Conservation (phyloP, 2,113 vertebrate species). For the Podilymbus podiceps region DNA sequence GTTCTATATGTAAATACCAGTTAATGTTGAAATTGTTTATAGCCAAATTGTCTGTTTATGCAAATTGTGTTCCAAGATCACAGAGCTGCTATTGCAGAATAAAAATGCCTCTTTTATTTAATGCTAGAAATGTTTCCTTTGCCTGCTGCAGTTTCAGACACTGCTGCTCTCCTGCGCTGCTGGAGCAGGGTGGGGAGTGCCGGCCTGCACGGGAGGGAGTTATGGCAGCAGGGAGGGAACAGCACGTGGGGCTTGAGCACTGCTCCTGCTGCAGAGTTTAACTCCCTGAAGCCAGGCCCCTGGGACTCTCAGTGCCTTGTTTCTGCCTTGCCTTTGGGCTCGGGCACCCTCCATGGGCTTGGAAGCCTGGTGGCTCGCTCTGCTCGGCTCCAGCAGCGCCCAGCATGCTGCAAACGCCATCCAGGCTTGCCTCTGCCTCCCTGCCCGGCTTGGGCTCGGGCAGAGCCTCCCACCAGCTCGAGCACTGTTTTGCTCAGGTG, state of each 20-base stretch:
- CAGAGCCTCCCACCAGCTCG: neutral
- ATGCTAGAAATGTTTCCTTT: slow-evolving; percentile 51
- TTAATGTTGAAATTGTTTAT: slow-evolving; percentile 79
- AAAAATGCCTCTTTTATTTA: slow-evolving; percentile 73
- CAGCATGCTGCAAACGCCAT: accelerated
- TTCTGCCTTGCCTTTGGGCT: neutral
- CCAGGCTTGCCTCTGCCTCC: neutral
- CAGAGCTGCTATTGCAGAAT: slow-evolving; percentile 66
- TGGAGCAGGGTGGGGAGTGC: neutral
- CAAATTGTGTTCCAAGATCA: slow-evolving; percentile 74
- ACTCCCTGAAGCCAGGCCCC: neutral
- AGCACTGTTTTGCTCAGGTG: neutral
- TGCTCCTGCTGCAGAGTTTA: neutral
- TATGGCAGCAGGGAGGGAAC: neutral
- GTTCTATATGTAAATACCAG: slow-evolving; percentile 80
- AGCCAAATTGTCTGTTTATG: slow-evolving; percentile 81
- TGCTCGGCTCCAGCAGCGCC: accelerated
- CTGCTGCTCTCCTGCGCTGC: neutral
- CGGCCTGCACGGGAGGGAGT: neutral
- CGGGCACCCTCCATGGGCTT: neutral
- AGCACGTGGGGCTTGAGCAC: accelerated
- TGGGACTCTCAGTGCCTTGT: neutral
- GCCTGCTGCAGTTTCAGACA: slow-evolving; percentile 24
- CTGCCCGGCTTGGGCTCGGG: neutral
- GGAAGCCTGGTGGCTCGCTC: neutral